Base-by-base conservation (phyloP, 2,888 invertebrate species). In the Lottia gigantea region DNA sequence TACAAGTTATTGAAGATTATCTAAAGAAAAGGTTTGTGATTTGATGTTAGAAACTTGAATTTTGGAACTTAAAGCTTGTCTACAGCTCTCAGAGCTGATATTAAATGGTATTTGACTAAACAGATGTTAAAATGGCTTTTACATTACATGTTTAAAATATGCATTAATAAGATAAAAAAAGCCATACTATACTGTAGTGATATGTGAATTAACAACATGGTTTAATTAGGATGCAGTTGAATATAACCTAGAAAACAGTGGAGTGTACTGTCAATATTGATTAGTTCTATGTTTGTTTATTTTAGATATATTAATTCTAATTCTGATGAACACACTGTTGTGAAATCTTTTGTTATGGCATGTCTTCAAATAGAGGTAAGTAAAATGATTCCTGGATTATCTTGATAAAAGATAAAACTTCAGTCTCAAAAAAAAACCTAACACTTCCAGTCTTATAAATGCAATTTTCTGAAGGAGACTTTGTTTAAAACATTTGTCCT, bases 1-100 rank as follows among this genome's bases (percentile, higher is more conserved):
- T 90, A 62, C 90, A 90, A 86, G 89, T 91, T 40, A 83, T 91
- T 66, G 90, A 90, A 74, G 81, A 89, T 77, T 90, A 85, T 77
- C 79, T 90, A n/a, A 90, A 88, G 76, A 85, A 81, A 11, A 86
- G 88, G 82, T 90, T 86, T 74, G 80, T 71, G 45, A 23, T 25
- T 26, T 15, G 15, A 64, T 62, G 15, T 64, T 25, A 47, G 62
- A 47, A 49, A 64, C 64, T 73, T 19, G 12, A 69, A 23, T 67
- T 63, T 62, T n/a, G 15, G n/a, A n/a, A n/a, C n/a, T n/a, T n/a
- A n/a, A n/a, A n/a, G n/a, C n/a, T n/a, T n/a, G n/a, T n/a, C n/a
- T n/a, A n/a, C n/a, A n/a, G n/a, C n/a, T n/a, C n/a, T n/a, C n/a
- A n/a, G n/a, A n/a, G n/a, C n/a, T n/a, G n/a, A 76, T 7, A 61